Conservation (phyloP, 2,113 vertebrate genomes). For the Narcine bancroftii region DNA sequence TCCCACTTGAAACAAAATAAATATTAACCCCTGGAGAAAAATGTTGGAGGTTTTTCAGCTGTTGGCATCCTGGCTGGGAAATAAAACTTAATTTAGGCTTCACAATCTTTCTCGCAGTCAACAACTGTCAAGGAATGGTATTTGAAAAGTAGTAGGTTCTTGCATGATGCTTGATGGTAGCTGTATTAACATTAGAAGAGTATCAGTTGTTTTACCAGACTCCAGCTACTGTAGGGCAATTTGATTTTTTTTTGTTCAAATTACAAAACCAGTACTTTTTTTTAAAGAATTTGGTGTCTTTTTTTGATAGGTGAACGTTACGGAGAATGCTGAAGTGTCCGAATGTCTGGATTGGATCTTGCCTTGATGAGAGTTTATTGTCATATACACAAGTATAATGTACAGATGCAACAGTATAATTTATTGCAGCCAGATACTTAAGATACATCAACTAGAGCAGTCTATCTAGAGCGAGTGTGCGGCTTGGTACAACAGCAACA, state of each 20-base stretch:
- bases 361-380: too few species aligned
- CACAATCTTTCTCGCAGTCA: background rate
- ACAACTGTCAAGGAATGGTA: background rate
- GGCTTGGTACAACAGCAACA: too few species aligned
- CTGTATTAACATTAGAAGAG: background rate
- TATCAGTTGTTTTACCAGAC: background rate
- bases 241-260: background rate
- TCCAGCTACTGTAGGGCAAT: background rate
- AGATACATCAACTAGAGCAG: too few species aligned
- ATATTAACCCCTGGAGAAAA: background rate
- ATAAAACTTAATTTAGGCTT: background rate
- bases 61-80: background rate
- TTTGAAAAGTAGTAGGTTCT: background rate
- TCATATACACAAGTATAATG: too few species aligned
- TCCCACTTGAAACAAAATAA: background rate
- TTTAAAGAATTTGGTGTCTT: background rate
- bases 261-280: background rate
- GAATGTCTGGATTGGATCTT: background rate
- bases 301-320: background rate
- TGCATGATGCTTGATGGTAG: background rate
- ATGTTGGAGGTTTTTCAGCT: background rate
- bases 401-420: too few species aligned
- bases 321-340: background rate
- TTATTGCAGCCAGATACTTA: too few species aligned
- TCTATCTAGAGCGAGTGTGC: too few species aligned